A percentile compares a stretch with the other conserved stretches of the same genome.
Evolutionary conservation across 2,113 vertebrate species (phyloP).

Genomic region (Empidonax traillii): DNA sequence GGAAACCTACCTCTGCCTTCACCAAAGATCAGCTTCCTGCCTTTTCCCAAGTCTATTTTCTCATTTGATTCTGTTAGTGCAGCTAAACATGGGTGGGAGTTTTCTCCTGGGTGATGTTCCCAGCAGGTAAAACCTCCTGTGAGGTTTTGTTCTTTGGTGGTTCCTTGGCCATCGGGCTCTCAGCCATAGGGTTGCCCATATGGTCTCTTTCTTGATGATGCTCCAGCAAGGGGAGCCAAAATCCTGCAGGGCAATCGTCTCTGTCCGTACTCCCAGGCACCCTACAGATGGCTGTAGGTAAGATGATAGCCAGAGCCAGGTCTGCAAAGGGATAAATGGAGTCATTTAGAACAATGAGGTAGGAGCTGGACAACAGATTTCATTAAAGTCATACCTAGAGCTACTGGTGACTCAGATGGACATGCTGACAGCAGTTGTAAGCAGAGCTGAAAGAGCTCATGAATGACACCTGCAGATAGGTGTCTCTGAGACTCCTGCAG

Average conservation of each 20-base stretch:
- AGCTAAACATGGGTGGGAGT: not conserved
- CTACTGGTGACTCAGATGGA: not conserved
- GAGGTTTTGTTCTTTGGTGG: not conserved
- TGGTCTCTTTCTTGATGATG: not conserved
- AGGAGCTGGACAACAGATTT: not conserved
- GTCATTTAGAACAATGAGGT: not conserved
- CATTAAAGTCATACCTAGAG: not conserved
- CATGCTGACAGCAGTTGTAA: rapidly evolving
- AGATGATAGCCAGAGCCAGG: not conserved
- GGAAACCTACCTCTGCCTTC: not conserved
- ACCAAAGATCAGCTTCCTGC: not conserved
- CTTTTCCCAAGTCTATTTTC: not conserved
- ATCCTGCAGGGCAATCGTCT: not conserved
- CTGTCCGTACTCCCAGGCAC: not conserved
- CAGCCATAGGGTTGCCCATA: not conserved
- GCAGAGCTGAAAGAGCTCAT: not conserved
- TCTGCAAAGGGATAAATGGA: not conserved
- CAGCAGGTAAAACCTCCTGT: not conserved
- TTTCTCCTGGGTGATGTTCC: not conserved
- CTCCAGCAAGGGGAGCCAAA: not conserved
- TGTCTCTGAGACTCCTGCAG: not conserved
- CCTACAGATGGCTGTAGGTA: not conserved
- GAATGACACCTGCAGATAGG: not conserved
- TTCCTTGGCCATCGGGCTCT: not conserved
- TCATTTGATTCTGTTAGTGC: not conserved